phyloP scores from a whole-genome alignment of 2,113 vertebrate species.

The Sinocyclocheilus grahami region DNA sequence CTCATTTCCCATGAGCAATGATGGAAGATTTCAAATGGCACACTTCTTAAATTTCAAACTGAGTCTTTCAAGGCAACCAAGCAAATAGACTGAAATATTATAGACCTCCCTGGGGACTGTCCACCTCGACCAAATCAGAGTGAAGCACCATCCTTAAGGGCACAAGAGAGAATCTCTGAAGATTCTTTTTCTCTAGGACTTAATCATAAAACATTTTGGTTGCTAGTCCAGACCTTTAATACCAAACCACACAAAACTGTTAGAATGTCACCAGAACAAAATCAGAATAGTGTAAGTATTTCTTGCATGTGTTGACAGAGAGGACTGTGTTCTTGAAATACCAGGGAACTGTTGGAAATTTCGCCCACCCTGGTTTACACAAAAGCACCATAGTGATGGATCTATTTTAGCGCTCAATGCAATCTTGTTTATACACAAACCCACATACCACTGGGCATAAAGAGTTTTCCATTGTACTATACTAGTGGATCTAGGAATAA shows the following conservation, averaged over 20 bases:
- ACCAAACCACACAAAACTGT: background rate
- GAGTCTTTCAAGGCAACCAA: background rate
- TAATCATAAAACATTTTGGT: background rate
- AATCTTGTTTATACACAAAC: conserved; percentile 37
- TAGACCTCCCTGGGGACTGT: background rate
- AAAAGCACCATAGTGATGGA: background rate
- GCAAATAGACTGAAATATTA: background rate
- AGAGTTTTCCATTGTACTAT: background rate
- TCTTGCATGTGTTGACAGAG: background rate
- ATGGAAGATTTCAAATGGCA: background rate
- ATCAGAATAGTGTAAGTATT: background rate
- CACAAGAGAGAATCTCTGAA: background rate
- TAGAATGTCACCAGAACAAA: background rate
- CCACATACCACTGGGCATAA: background rate
- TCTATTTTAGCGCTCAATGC: conserved; percentile 10
- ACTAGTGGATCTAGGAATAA: background rate
- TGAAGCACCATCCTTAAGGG: background rate
- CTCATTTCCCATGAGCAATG: background rate
- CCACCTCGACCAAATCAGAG: background rate
- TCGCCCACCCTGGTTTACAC: background rate
- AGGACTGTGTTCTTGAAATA: background rate
- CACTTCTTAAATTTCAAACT: too few relatives aligned
- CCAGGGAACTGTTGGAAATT: background rate
- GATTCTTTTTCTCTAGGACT: background rate
- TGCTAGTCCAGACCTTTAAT: background rate